Percentiles rank a stretch among this genome's conserved stretches.
phyloP scores from a whole-genome alignment of 2,888 invertebrate genomes.

The Bellardia pandia region DNA sequence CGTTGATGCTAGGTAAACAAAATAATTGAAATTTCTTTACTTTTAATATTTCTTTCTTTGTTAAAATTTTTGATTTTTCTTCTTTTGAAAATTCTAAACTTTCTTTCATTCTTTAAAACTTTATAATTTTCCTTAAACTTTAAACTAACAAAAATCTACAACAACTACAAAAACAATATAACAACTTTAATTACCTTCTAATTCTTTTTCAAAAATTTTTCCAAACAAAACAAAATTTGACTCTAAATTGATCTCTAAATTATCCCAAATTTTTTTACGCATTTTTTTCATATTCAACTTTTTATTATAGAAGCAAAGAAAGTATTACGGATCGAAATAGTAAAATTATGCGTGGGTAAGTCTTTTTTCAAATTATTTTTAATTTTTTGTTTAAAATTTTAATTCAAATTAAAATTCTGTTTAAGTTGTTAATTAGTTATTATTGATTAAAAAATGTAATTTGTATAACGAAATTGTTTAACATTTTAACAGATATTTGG shows the following conservation, averaged over 20 bases:
- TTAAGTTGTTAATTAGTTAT: constrained; percentile 2
- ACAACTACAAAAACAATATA: neutral
- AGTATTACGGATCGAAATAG: constrained; percentile 64
- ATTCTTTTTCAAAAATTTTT: constrained; percentile 44
- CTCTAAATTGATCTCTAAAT: constrained; percentile 33
- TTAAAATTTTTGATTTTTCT: neutral
- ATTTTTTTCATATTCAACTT: constrained; percentile 69
- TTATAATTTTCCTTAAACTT: constrained; percentile 8
- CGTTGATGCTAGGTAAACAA: constrained; percentile 82
- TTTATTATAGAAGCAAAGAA: constrained; percentile 72
- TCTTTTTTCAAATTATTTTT: constrained; percentile 29
- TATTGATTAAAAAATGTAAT: neutral
- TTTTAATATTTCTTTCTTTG: neutral
- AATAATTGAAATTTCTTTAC: constrained; percentile 40
- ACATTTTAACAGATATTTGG: constrained; percentile 29
- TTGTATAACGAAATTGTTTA: constrained; percentile 7
- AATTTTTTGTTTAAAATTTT: constrained; percentile 34
- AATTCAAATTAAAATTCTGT: neutral
- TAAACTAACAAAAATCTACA: constrained; percentile 18
- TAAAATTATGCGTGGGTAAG: constrained; percentile 67
- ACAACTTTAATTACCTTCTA: neutral
- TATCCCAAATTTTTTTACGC: constrained; percentile 66
- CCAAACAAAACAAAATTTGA: constrained; percentile 42
- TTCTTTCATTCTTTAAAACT: constrained; percentile 9
- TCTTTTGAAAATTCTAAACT: constrained; percentile 9